Percentiles rank a stretch among this genome's conserved stretches.
Evolutionary conservation across 2,888 invertebrate genomes (phyloP).

Genomic region (Chrysolina oricalcia): DNA sequence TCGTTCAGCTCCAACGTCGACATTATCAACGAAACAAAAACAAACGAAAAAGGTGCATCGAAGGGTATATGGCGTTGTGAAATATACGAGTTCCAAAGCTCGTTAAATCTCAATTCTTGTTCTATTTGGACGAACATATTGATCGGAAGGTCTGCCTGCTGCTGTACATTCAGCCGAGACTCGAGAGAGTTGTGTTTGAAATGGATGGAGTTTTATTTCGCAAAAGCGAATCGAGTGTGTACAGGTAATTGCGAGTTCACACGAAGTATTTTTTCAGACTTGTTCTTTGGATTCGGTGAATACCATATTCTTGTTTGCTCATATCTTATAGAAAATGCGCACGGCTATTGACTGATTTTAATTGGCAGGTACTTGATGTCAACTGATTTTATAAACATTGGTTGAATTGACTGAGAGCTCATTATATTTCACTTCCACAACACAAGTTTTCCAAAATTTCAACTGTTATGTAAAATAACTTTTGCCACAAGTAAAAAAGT

Average conservation of each 20-base stretch:
- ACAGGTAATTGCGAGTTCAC: background rate
- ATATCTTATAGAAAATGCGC: too few species aligned
- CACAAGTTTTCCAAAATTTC: too few species aligned
- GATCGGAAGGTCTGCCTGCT: slow-evolving; percentile 46
- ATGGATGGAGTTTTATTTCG: slow-evolving; percentile 1
- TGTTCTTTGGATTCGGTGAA: too few species aligned
- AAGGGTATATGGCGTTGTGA: slow-evolving; percentile 50
- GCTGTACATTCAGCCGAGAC: background rate
- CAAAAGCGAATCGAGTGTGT: background rate
- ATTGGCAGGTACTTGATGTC: too few species aligned
- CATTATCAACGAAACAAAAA: slow-evolving; percentile 2
- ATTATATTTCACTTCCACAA: too few species aligned
- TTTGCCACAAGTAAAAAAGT: too few species aligned
- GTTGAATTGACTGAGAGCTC: too few species aligned
- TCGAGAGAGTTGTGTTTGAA: background rate
- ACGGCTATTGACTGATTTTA: too few species aligned
- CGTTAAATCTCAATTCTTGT: slow-evolving; percentile 53
- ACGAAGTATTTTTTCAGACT: too few species aligned
- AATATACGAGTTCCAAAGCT: slow-evolving; percentile 51
- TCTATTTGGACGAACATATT: slow-evolving; percentile 52
- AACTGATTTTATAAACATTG: too few species aligned
- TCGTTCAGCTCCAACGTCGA: background rate
- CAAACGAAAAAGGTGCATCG: slow-evolving; percentile 38
- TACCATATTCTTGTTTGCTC: too few species aligned
- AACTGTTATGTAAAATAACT: too few species aligned